phyloP scores from a whole-genome alignment of 1,140 invertebrate species.

The Tetranychus cinnabarinus region DNA sequence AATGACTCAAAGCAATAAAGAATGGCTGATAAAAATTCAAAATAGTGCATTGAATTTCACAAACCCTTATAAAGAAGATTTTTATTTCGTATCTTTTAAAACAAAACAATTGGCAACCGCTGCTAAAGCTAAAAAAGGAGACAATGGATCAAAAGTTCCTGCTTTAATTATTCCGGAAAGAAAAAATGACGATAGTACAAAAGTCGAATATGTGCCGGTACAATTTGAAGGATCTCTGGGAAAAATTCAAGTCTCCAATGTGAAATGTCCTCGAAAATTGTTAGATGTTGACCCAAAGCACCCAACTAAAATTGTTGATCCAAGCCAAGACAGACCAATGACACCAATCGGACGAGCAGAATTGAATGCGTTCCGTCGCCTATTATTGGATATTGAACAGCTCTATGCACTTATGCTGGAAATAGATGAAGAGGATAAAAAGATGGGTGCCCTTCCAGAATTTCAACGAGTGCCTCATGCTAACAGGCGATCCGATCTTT shows the following conservation, averaged over 20 bases:
- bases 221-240: constrained; percentile 81
- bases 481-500: constrained; percentile 7
- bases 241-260: constrained; percentile 38
- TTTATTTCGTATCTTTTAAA: constrained; percentile 19
- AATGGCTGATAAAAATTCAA: constrained; percentile 80
- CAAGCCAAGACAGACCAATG: not conserved
- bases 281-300: constrained; percentile 37
- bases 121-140: not conserved
- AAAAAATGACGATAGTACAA: constrained; percentile 4
- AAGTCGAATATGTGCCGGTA: constrained; percentile 15
- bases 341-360: constrained; percentile 18
- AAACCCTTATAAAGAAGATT: constrained; percentile 27
- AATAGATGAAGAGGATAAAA: constrained; percentile 26
- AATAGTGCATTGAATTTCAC: constrained; percentile 42
- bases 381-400: constrained; percentile 13
- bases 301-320: constrained; percentile 15
- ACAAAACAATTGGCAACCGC: not conserved
- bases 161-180: constrained; percentile 19
- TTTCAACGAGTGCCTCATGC: constrained; percentile 7
- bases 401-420: constrained; percentile 12
- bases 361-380: constrained; percentile 7
- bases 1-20: constrained; percentile 72
- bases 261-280: constrained; percentile 70
- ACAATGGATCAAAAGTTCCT: not conserved
- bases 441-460: constrained; percentile 13